These are phyloP conservation scores for Bos javanicus DNA, from an alignment of 2,113 vertebrate species.

Conservation along the genomic window DNA sequence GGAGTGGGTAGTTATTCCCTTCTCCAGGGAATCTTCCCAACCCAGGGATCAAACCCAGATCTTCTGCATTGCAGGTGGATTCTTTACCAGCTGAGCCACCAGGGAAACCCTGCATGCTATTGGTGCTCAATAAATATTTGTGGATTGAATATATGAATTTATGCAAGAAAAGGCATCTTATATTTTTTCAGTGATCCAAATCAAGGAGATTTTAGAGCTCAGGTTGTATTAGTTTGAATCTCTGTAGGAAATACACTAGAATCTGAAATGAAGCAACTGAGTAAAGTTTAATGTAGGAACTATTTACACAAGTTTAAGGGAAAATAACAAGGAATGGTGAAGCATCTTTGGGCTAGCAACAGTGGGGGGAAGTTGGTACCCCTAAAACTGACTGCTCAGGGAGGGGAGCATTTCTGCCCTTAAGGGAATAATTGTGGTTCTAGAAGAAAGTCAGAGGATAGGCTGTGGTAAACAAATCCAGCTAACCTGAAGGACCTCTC, in stretches of 20 bases:
- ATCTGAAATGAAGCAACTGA: background rate
- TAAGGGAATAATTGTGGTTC: background rate
- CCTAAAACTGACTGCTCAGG: background rate
- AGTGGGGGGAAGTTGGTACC: background rate
- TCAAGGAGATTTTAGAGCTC: background rate
- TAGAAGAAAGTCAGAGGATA: background rate
- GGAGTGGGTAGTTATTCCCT: background rate
- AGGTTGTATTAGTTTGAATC: background rate
- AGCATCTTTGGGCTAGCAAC: background rate
- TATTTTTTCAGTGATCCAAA: background rate
- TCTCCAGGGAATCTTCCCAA: background rate
- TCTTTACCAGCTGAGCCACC: background rate
- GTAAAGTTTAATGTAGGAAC: background rate
- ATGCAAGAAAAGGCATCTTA: background rate
- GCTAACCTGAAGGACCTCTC: background rate
- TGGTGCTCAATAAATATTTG: background rate
- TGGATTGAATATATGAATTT: constrained; percentile 2
- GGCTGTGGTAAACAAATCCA: background rate
- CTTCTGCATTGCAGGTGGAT: background rate
- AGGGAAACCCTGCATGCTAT: background rate
- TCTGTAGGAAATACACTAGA: background rate
- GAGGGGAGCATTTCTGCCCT: background rate
- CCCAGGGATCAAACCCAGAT: background rate
- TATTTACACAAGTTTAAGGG: background rate
- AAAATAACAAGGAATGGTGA: background rate